Evolutionary conservation across 2,888 invertebrate genomes (phyloP).

Genomic region (Psylliodes chrysocephalus): DNA sequence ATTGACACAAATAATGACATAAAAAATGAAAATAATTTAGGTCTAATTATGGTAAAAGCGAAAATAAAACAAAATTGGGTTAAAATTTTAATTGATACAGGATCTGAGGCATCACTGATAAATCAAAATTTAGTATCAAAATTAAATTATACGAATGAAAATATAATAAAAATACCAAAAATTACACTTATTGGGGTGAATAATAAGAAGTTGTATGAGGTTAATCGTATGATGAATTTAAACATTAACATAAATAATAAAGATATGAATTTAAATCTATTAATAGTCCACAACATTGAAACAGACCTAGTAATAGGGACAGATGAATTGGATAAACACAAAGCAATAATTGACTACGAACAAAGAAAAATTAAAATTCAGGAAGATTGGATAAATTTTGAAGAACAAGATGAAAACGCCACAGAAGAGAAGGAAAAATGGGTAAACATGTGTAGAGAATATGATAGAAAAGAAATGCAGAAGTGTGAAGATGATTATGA

Average conservation of each 20-base stretch:
- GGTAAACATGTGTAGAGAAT: neutral
- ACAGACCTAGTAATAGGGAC: neutral
- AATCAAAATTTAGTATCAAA: no score
- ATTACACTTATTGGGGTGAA: neutral
- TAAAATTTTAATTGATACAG: neutral
- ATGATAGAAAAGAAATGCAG: no score
- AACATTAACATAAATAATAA: no score
- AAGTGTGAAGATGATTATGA: no score
- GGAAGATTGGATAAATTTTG: neutral
- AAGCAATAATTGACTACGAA: neutral
- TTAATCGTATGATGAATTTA: no score
- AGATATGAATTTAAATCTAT: neutral
- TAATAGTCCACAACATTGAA: neutral
- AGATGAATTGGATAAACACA: neutral
- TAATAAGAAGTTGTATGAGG: neutral
- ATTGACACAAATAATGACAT: no score
- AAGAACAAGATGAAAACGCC: neutral
- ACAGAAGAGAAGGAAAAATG: neutral
- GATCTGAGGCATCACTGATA: neutral
- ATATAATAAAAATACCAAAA: neutral
- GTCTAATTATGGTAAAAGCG: neutral
- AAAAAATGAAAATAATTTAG: no score
- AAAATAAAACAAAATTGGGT: neutral
- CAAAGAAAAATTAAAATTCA: neutral
- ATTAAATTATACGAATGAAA: neutral